These are phyloP conservation scores for Lytechinus pictus DNA, from an alignment of 35 echinoderm and acorn worm species.

Conservation along the genomic window DNA sequence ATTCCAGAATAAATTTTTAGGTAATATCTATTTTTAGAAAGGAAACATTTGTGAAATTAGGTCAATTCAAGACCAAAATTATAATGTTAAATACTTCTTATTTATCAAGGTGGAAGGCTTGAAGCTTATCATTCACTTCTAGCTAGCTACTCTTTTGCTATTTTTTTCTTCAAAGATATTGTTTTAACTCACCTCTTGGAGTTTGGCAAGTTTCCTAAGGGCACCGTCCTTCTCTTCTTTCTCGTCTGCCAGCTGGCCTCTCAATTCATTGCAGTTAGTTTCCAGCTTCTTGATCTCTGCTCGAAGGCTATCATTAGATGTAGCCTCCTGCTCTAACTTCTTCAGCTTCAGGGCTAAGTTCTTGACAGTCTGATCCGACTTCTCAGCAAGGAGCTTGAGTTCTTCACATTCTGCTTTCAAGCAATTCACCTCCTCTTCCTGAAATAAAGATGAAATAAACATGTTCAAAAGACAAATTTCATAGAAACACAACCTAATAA, in stretches of 20 bases:
- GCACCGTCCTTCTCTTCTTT: constrained; percentile 49
- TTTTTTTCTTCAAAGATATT: not conserved
- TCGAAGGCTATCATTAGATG: constrained; percentile 53
- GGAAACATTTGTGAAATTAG: not conserved
- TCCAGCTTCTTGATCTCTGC: constrained; percentile 76
- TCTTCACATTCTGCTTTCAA: constrained; percentile 73
- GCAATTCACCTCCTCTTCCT: constrained; percentile 70
- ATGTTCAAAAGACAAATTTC: not conserved
- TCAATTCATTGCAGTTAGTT: constrained; percentile 56
- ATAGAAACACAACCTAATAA: no score
- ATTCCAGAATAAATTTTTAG: not conserved
- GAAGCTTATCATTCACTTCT: not conserved
- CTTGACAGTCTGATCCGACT: constrained; percentile 68
- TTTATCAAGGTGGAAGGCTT: not conserved
- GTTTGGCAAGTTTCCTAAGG: not conserved
- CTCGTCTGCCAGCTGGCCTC: constrained; percentile 70
- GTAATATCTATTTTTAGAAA: not conserved
- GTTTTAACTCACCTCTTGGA: constrained; percentile 20
- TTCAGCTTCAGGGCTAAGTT: constrained; percentile 78
- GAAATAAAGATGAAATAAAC: not conserved
- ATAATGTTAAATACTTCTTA: no score
- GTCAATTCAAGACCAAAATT: not conserved
- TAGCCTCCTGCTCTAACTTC: constrained; percentile 58
- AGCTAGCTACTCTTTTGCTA: not conserved
- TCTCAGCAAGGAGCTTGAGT: constrained; percentile 71